phyloP scores from a whole-genome alignment of 2,797 vertebrate species.

The Salarias fasciatus region DNA sequence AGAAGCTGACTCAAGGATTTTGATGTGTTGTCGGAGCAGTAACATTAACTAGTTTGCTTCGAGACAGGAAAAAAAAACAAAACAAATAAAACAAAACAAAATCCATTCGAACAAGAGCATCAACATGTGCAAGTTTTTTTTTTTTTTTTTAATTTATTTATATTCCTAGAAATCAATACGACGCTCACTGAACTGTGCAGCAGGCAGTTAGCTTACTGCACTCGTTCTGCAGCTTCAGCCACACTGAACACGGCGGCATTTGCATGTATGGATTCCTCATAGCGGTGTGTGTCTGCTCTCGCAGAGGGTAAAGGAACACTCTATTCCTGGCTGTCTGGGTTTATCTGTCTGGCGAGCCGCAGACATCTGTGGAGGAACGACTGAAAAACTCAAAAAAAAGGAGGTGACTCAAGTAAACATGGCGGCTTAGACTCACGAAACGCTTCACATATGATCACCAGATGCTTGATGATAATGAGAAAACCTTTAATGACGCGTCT shows the following conservation, averaged over 20 bases:
- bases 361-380: not conserved
- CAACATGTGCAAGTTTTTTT: constrained; percentile 27
- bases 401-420: too few relatives aligned
- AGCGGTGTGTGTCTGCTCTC: constrained; percentile 18
- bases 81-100: constrained; percentile 7
- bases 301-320: constrained; percentile 20
- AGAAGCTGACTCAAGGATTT: constrained; percentile 2
- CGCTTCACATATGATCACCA: too few relatives aligned
- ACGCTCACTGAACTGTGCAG: constrained; percentile 47
- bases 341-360: not conserved
- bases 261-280: constrained; percentile 70
- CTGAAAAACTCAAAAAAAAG: not conserved
- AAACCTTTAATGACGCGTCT: too few relatives aligned
- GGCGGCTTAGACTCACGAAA: too few relatives aligned
- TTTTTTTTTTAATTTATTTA: not conserved
- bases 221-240: constrained; percentile 41
- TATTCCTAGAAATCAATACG: constrained; percentile 49
- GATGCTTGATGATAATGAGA: too few relatives aligned
- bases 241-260: constrained; percentile 53
- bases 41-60: constrained; percentile 10
- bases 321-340: constrained; percentile 37
- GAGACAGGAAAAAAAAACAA: constrained; percentile 37
- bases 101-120: constrained; percentile 34
- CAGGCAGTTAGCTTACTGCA: constrained; percentile 42
- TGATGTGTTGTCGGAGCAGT: not conserved